Evolutionary conservation across 2,888 invertebrate species (phyloP), one percentile per base, ranked within the genome.

Genomic region (Xylota segnis): DNA sequence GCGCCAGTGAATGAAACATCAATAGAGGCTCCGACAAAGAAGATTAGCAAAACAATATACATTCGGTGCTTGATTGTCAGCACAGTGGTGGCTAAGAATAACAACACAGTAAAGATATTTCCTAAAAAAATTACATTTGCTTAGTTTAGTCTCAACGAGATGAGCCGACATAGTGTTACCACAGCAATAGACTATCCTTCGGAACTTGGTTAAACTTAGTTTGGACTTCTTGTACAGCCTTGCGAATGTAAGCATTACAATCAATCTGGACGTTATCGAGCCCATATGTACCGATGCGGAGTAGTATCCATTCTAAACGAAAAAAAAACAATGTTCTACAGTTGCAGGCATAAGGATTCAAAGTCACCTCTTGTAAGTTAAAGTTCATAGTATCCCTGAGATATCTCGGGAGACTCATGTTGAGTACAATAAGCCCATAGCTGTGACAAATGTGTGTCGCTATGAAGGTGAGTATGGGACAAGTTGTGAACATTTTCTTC

Each of bases 401-500:
- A 86, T 91, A 93, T 29, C 91, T 90, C 0, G 93, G 93, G 83
- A 93, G 89, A 9, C n/a, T n/a, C 3, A 92, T 88, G 0, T 91
- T 90, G 0, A 93, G 75, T 7, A 92, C 89, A 65, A 92, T 90
- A 65, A 92, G 90, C 3, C 93, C 92, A 88, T 92, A 93, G 78
- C 92, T 93, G 45, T 93, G 92, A 66, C 92, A 93, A 72, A 93
- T 90, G 87, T 94, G 93, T 5, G 93, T 92, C 4, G 93, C 89
- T 37, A 93, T 90, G 76, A 93, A 93, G 1, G 93, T 93, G 65
- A 92, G 90, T 0, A 93, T 92, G 0, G 93, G 92, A 2, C 90
- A 83, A 0, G 94, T 94, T 12, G 90, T 91, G 0, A 93, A 63
- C 65, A 94, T 91, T 12, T 90, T 89, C 23, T 87, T 89, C 93